These are phyloP conservation scores for Chaunax sp. DNA, from an alignment of 2,797 vertebrate species.

Conservation along the genomic window DNA sequence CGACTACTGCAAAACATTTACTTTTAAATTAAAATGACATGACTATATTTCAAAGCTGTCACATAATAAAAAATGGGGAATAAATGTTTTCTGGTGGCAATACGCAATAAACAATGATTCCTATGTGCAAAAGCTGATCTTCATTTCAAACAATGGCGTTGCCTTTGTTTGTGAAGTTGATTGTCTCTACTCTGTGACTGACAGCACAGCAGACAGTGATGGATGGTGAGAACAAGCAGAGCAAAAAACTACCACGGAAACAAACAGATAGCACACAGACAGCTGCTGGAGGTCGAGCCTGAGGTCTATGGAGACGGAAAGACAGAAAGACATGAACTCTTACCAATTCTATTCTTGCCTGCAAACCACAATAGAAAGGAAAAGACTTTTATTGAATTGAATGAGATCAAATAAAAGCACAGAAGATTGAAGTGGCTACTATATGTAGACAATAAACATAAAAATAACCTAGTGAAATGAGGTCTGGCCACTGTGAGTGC, in stretches of 20 bases:
- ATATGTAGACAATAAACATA: background rate
- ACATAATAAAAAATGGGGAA: background rate
- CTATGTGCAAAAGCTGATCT: conserved; percentile 17
- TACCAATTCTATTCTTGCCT: conserved; percentile 93
- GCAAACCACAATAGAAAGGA: conserved; percentile 77
- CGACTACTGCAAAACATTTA: conserved; percentile 16
- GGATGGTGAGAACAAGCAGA: conserved; percentile 60
- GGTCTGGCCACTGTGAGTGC: background rate
- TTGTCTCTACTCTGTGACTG: conserved; percentile 49
- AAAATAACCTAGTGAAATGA: background rate
- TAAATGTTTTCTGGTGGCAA: conserved; percentile 4
- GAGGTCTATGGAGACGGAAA: conserved; percentile 49
- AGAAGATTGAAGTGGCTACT: conserved; percentile 14
- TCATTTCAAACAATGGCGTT: conserved; percentile 42
- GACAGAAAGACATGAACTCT: conserved; percentile 70
- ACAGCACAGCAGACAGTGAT: conserved; percentile 65
- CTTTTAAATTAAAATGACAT: background rate
- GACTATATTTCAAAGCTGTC: background rate
- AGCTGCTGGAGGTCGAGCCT: conserved; percentile 62
- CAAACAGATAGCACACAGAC: conserved; percentile 47
- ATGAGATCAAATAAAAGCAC: conserved; percentile 38
- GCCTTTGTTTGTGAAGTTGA: conserved; percentile 43
- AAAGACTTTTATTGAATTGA: conserved; percentile 61
- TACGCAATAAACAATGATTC: conserved; percentile 25
- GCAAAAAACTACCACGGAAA: conserved; percentile 51